Base-by-base conservation (phyloP, 2,113 vertebrate species). In the Toxostoma redivivum region DNA sequence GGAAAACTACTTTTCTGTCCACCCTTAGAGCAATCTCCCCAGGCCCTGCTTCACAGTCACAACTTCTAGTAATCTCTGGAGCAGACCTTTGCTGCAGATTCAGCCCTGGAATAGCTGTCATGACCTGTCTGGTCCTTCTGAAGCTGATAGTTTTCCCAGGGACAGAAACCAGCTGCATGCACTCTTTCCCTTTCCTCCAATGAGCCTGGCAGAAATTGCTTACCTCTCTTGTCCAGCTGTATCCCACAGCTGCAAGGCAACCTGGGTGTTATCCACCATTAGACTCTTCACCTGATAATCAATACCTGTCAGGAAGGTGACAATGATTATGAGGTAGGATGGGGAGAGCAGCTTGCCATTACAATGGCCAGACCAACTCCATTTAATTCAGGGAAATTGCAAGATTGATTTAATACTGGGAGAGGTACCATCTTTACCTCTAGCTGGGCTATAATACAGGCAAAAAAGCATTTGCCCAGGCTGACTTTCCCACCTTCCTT, bases 211-310 rank as follows among this genome's bases (percentile, higher is more conserved):
- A 57, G 25, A 87, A 58, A 58, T 9, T 4, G 0, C 88, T 90
- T 88, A 99, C 98, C 98, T 98, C 95, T 99, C 98, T 77, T 99
- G 98, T 78, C 98, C 98, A 61, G 98, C 98, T 50, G 98, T 99
- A 92, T 99, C 98, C 98, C 98, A 99, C 24, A 99, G 97, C 94
- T 99, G 98, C 58, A 99, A 94, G 53, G 95, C 98, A 88, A 99
- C 92, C 31, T 94, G 97, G 38, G 87, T 98, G 74, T 98, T 97
- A 90, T 96, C 97, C 81, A 99, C 90, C 86, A 96, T 94, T 56
- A 98, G 53, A 87, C 88, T 98, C 97, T 96, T 98, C 97, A 98
- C 98, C 95, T 98, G 98, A 91, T 98, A 98, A 90, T 99, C 98
- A 0, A 98, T 92, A 83, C 98, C 98, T 99, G 74, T 64, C 3